Base-by-base conservation (phyloP, 2,888 invertebrate species). In the Lydus trimaculatus region DNA sequence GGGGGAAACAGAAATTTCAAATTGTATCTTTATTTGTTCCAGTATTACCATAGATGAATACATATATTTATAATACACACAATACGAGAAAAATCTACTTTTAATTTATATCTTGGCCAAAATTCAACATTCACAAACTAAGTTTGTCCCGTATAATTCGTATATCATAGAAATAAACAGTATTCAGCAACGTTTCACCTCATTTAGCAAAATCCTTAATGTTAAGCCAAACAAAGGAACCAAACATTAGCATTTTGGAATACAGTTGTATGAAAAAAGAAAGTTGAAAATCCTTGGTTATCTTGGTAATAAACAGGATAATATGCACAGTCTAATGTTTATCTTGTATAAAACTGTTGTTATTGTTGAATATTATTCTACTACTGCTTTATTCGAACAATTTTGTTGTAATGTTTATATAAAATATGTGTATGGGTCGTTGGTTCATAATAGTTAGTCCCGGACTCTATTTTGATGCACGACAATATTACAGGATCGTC, bases 61-160 rank as follows among this genome's bases (percentile, higher is more conserved):
- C 28, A 36, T 7, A 2, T 48, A 5, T 2, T 8, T 48, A 20
- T 17, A 7, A 48, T 52, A 52, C 13, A n/a, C n/a, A 43, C 56
- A 56, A 56, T 25, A 56, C 5, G 58, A 69, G 48, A 65, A 63
- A n/a, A 65, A 69, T 69, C 69, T 58, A 69, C 69, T 63, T 63
- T 66, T 63, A 65, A 69, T 69, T 69, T 69, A 69, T 66, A 36
- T 25, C 61, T 69, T 69, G 65, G 65, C 69, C 56, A n/a, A 56
- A 56, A 56, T 28, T 56, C 56, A 56, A 56, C 56, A 56, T 56
- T 56, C 13, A 56, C 15, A 56, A 56, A 56, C 56, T 15, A 56
- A 56, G 56, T 56, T 56, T 28, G 25, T 56, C 56, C 0, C 56
- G 25, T 28, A n/a, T n/a, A 56, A 56, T 25, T 56, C 28, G 56